Conservation (phyloP, 2,888 invertebrate species). For the Acanthosepion lycidas region DNA sequence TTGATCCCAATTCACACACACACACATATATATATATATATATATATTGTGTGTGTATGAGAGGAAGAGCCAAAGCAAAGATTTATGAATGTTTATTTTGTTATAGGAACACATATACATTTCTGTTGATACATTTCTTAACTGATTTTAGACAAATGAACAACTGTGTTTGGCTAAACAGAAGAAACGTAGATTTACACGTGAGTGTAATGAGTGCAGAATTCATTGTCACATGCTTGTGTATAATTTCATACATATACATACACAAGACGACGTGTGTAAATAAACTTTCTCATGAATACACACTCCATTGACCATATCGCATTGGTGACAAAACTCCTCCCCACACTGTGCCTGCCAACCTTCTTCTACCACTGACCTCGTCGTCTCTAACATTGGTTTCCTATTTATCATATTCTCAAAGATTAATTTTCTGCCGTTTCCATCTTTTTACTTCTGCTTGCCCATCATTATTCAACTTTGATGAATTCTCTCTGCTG, state of each 20-base stretch:
- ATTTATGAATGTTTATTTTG: neutral
- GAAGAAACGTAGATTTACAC: neutral
- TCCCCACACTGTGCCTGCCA: neutral
- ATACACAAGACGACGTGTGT: neutral
- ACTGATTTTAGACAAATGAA: neutral
- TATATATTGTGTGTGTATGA: too few species aligned
- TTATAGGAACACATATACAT: neutral
- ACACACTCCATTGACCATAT: neutral
- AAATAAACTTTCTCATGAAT: neutral
- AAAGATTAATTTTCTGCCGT: neutral
- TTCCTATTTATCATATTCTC: neutral
- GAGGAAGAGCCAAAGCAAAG: too few species aligned
- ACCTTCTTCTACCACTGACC: neutral
- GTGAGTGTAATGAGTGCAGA: neutral
- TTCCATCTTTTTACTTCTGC: conserved; percentile 33
- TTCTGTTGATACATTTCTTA: neutral
- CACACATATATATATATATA: too few species aligned
- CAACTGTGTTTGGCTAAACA: neutral
- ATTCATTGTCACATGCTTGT: neutral
- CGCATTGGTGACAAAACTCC: neutral
- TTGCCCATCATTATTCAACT: neutral
- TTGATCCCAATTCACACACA: too few species aligned
- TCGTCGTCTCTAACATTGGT: neutral
- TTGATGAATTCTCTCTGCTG: neutral
- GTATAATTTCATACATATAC: neutral